A percentile compares a stretch with the other conserved stretches of the same genome.
Evolutionary conservation across 2,113 vertebrate species (phyloP).

Genomic region (Psittacara wagleri): DNA sequence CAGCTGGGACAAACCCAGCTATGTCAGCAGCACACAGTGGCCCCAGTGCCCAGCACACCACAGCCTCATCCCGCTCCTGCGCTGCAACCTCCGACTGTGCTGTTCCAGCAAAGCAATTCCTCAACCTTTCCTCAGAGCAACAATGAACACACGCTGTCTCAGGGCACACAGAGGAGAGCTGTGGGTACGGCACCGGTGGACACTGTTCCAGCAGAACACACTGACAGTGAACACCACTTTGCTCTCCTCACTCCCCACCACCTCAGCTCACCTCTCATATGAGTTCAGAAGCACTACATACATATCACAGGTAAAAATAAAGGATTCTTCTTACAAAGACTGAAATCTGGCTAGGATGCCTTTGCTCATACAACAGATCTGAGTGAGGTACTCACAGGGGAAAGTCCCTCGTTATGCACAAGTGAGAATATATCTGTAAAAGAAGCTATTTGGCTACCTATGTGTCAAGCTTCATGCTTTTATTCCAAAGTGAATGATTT

Average conservation of each 20-base stretch:
- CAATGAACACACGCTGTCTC: accelerated
- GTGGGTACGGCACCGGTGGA: accelerated
- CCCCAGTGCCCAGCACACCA: neutral
- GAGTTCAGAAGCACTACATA: neutral
- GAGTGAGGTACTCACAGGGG: neutral
- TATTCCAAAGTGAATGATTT: neutral
- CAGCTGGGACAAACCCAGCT: neutral
- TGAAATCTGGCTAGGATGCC: neutral
- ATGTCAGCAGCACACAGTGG: neutral
- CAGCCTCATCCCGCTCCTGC: neutral
- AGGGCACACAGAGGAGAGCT: neutral
- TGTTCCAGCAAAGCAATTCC: neutral
- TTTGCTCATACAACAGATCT: neutral
- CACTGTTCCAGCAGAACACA: neutral
- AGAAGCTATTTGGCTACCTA: neutral
- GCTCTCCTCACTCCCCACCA: neutral
- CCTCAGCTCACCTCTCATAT: neutral
- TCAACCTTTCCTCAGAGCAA: accelerated
- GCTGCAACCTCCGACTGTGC: neutral
- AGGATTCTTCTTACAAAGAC: neutral
- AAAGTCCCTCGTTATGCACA: neutral
- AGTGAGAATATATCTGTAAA: neutral
- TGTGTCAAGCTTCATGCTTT: neutral
- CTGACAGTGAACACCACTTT: accelerated
- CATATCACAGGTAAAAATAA: neutral